Evolutionary conservation across 2,888 invertebrate genomes (phyloP).

Genomic region (Rotaria macrura): DNA sequence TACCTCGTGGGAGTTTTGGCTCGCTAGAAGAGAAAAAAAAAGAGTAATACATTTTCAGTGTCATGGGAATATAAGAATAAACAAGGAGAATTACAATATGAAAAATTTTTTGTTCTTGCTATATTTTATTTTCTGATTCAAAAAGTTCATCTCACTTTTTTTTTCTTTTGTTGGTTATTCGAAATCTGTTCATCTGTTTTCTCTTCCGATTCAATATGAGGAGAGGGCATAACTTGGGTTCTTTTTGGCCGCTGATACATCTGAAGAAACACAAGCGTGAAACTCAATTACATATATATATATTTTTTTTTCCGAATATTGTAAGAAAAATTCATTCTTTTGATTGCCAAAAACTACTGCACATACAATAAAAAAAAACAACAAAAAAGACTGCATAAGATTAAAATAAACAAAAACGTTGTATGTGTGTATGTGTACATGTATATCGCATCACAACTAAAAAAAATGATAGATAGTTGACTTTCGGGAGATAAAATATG

Average conservation of each 20-base stretch:
- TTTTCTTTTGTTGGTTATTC: background rate
- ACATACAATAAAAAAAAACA: background rate
- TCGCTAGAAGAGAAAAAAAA: background rate
- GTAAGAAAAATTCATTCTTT: background rate
- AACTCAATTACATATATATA: background rate
- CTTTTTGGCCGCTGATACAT: background rate
- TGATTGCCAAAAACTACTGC: background rate
- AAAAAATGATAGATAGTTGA: background rate
- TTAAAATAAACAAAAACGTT: background rate
- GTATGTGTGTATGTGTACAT: background rate
- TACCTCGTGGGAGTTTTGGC: constrained; percentile 13
- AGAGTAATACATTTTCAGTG: background rate
- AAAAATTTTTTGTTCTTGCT: background rate
- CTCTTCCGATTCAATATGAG: background rate
- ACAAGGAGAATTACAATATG: background rate
- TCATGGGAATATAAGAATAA: background rate
- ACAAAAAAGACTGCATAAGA: background rate
- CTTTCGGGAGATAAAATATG: background rate
- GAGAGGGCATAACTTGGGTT: background rate
- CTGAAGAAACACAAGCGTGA: background rate
- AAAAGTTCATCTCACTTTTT: background rate
- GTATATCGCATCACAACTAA: background rate
- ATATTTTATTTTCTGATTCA: too few relatives aligned
- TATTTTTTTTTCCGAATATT: background rate
- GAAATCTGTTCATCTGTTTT: background rate